phyloP scores from a whole-genome alignment of 2,113 vertebrate genomes.

The Mola mola region DNA sequence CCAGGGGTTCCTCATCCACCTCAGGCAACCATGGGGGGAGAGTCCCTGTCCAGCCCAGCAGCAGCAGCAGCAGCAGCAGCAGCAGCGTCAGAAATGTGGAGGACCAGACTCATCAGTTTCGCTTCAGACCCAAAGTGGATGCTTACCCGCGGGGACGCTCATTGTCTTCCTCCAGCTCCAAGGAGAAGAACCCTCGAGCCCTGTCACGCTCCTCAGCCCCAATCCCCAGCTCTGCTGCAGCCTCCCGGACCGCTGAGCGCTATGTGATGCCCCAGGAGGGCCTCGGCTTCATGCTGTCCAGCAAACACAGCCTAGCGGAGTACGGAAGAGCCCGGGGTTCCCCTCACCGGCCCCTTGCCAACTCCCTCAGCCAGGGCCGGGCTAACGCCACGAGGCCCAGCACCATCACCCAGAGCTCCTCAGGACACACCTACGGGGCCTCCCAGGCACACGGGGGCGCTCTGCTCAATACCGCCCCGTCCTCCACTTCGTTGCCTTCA shows the following conservation, averaged over 20 bases:
- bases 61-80: slow-evolving; percentile 44
- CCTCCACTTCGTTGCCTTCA: slow-evolving; percentile 50
- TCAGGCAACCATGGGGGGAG: slow-evolving; percentile 40
- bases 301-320: slow-evolving; percentile 84
- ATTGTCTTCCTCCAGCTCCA: slow-evolving; percentile 57
- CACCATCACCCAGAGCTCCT: slow-evolving; percentile 71
- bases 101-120: slow-evolving; percentile 71
- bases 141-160: slow-evolving; percentile 73
- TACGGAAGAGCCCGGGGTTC: slow-evolving; percentile 78
- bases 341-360: slow-evolving; percentile 69
- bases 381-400: slow-evolving; percentile 52
- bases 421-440: slow-evolving; percentile 65
- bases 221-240: slow-evolving; percentile 59
- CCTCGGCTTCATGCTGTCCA: slow-evolving; percentile 78
- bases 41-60: slow-evolving; percentile 51
- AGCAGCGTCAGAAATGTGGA: slow-evolving; percentile 65
- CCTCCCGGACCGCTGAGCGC: slow-evolving; percentile 79
- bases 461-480: slow-evolving; percentile 46
- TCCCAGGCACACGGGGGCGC: slow-evolving; percentile 57
- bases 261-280: slow-evolving; percentile 71
- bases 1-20: slow-evolving; percentile 50
- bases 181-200: slow-evolving; percentile 75
- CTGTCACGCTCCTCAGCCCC: slow-evolving; percentile 64
- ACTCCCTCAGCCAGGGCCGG: slow-evolving; percentile 60
- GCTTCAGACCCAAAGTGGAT: slow-evolving; percentile 79